These are phyloP conservation scores for Cardinalis cardinalis DNA, from an alignment of 2,113 vertebrate species.

Conservation along the genomic window DNA sequence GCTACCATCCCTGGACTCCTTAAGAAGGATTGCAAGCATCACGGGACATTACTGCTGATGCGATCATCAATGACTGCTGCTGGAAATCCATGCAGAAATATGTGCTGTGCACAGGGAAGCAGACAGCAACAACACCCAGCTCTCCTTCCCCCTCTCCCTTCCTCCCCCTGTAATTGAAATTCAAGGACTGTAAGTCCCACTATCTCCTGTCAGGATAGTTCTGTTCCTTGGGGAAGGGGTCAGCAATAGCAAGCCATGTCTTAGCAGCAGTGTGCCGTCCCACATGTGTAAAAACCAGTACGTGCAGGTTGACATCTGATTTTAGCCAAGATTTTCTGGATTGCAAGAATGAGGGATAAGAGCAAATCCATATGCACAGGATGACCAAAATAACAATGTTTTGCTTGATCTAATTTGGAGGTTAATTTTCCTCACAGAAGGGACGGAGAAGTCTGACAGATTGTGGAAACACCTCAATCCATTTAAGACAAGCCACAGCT, in stretches of 20 bases:
- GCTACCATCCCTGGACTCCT: background rate
- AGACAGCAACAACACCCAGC: background rate
- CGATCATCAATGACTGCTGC: constrained; percentile 5
- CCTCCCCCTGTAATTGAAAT: background rate
- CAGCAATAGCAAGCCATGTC: background rate
- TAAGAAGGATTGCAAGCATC: constrained; percentile 41
- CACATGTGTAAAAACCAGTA: background rate
- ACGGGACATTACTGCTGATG: constrained; percentile 1
- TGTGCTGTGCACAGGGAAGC: background rate
- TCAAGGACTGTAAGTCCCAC: background rate
- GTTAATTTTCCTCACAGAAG: background rate
- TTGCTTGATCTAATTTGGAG: background rate
- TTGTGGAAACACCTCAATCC: background rate
- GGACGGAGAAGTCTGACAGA: background rate
- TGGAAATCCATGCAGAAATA: constrained; percentile 45
- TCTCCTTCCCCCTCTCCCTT: background rate
- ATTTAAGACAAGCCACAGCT: background rate
- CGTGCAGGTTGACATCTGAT: background rate
- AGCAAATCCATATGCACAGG: background rate
- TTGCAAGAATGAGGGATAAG: background rate
- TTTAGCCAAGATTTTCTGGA: background rate
- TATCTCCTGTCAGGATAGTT: background rate
- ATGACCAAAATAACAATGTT: background rate
- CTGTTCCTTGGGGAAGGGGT: background rate
- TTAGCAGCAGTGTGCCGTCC: background rate